These are phyloP conservation scores for Probosciger aterrimus DNA, from an alignment of 2,113 vertebrate genomes.

Conservation along the genomic window DNA sequence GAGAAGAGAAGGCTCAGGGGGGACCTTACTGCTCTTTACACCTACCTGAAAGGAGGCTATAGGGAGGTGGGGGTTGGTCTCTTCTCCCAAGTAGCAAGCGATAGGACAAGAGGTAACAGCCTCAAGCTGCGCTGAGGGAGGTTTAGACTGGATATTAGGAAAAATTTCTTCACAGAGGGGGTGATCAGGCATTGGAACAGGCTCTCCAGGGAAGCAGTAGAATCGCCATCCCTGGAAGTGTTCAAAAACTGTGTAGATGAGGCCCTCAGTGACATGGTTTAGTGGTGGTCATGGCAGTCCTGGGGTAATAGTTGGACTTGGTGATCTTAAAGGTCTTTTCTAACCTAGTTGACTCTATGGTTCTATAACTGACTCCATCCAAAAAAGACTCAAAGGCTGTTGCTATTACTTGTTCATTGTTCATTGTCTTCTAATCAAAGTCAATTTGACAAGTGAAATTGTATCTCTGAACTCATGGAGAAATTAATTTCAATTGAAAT, in stretches of 20 bases:
- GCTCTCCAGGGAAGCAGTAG: background rate
- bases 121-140: background rate
- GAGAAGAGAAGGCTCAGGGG: background rate
- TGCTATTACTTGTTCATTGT: background rate
- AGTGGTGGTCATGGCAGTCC: background rate
- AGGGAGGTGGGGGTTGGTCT: background rate
- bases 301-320: background rate
- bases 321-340: background rate
- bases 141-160: background rate
- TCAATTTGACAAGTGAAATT: background rate
- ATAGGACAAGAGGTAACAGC: background rate
- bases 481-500: constrained; percentile 20
- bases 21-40: background rate
- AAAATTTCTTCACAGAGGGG: background rate
- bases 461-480: background rate
- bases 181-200: background rate
- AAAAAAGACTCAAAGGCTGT: background rate
- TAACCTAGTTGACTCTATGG: background rate
- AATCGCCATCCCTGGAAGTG: background rate
- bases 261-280: background rate
- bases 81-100: background rate
- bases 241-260: background rate
- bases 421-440: constrained; percentile 1
- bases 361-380: background rate
- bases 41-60: background rate